phyloP scores from a whole-genome alignment of 2,113 vertebrate genomes.

The Pygoscelis antarcticus region DNA sequence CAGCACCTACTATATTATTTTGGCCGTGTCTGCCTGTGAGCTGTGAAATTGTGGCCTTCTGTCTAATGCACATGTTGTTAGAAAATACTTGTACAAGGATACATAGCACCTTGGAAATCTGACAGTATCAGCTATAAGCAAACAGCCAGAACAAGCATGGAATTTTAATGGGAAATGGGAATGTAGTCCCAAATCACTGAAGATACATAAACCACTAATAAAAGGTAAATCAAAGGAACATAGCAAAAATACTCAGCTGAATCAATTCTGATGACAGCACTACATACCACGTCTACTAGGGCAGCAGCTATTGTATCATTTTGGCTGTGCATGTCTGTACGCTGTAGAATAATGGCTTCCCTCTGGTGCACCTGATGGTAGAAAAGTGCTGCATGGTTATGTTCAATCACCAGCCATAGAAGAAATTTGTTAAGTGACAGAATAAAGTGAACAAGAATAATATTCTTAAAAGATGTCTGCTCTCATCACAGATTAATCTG shows the following conservation, averaged over 20 bases:
- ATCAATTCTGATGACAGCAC: neutral
- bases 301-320: neutral
- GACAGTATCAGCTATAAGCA: neutral
- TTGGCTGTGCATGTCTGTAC: neutral
- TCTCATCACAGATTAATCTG: neutral
- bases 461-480: neutral
- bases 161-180: neutral
- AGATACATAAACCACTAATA: neutral
- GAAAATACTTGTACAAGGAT: neutral
- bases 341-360: neutral
- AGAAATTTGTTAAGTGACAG: neutral
- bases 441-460: neutral
- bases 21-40: neutral
- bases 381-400: neutral
- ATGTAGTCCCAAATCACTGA: neutral
- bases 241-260: neutral
- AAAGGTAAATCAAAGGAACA: neutral
- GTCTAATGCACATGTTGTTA: neutral
- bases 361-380: neutral
- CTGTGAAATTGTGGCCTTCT: conserved; percentile 9
- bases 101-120: neutral
- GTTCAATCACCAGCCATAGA: neutral
- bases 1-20: neutral
- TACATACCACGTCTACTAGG: neutral
- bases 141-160: neutral